Conservation (phyloP, 1,140 invertebrate genomes). For the Lethrus apterus region DNA sequence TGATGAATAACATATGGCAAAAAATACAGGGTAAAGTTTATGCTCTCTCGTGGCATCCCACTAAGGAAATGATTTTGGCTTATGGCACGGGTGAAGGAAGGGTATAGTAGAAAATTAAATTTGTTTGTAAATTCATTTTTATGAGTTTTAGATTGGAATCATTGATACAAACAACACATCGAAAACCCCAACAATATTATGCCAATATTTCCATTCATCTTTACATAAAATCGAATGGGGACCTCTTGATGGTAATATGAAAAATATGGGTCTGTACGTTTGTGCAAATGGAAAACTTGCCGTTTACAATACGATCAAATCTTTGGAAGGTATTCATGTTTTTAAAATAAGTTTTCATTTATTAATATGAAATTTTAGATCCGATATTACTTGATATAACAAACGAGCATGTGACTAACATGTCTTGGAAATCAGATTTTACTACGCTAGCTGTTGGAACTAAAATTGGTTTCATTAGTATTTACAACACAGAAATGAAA, state of each 20-base stretch:
- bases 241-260: conserved; percentile 32
- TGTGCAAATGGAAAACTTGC: conserved; percentile 45
- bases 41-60: conserved; percentile 68
- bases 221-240: conserved; percentile 45
- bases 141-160: conserved; percentile 47
- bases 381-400: conserved; percentile 31
- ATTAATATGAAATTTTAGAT: conserved; percentile 17
- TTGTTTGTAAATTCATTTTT: conserved; percentile 25
- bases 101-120: conserved; percentile 48
- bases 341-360: conserved; percentile 3
- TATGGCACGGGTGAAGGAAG: conserved; percentile 70
- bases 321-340: conserved; percentile 39
- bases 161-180: conserved; percentile 41
- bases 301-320: conserved; percentile 42
- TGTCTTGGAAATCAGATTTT: conserved; percentile 57
- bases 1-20: conserved; percentile 54
- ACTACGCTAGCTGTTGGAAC: conserved; percentile 51
- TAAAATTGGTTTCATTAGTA: conserved; percentile 46
- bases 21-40: conserved; percentile 67
- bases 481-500: conserved; percentile 22
- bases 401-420: conserved; percentile 44
- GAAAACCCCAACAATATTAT: conserved; percentile 38
- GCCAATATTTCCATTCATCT: conserved; percentile 38
- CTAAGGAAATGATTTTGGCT: conserved; percentile 61
- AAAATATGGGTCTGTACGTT: conserved; percentile 44